Evolutionary conservation across 2,797 vertebrate genomes (phyloP).

Genomic region (Pristis pectinata): DNA sequence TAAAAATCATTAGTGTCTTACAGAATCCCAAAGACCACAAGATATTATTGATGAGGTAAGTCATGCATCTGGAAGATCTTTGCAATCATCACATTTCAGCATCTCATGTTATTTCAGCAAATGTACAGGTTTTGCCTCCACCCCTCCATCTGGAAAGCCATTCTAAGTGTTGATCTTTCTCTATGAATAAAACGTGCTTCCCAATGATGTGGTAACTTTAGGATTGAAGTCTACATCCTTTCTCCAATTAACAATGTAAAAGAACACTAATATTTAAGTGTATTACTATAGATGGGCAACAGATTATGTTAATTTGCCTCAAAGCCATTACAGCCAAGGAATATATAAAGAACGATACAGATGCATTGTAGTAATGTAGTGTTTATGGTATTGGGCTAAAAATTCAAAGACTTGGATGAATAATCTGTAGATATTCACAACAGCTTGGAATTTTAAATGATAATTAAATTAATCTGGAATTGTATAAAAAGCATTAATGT

Average conservation of each 20-base stretch:
- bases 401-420: no score
- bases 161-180: neutral
- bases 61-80: neutral
- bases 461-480: no score
- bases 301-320: neutral
- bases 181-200: neutral
- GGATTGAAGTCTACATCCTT: neutral
- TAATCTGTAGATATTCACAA: no score
- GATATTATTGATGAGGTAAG: neutral
- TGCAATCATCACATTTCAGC: neutral
- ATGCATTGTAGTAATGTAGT: no score
- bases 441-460: no score
- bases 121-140: neutral
- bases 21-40: neutral
- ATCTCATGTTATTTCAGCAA: neutral
- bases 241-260: neutral
- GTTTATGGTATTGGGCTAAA: no score
- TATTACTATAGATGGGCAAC: neutral
- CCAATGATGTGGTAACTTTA: neutral
- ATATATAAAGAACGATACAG: no score
- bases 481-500: no score
- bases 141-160: neutral
- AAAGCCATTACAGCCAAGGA: neutral
- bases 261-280: neutral
- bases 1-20: neutral